Evolutionary conservation across 2,888 invertebrate genomes (phyloP).

Genomic region (Aelia acuminata): DNA sequence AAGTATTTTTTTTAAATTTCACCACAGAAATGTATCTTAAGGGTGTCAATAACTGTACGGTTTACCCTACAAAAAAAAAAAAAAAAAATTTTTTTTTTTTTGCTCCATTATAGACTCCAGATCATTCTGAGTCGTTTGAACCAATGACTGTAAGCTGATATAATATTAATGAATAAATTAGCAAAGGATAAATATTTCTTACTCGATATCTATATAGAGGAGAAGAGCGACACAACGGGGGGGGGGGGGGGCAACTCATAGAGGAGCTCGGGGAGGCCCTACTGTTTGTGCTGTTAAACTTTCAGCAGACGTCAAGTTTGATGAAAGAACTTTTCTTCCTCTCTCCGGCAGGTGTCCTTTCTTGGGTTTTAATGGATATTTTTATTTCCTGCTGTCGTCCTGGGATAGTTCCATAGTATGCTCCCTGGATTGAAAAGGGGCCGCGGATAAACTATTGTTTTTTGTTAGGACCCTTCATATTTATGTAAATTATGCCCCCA

Average conservation of each 20-base stretch:
- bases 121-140: too few species aligned
- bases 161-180: not conserved
- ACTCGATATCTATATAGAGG: not conserved
- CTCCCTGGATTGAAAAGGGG: not conserved
- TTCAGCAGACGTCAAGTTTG: slow-evolving; percentile 21
- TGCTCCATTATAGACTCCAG: too few species aligned
- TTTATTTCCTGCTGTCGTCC: not conserved
- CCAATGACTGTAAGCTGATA: not conserved
- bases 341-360: not conserved
- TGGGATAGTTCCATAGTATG: not conserved
- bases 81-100: too few species aligned
- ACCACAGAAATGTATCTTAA: too few species aligned
- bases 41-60: too few species aligned
- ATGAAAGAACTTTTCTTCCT: slow-evolving; percentile 31
- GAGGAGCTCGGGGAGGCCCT: not conserved
- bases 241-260: not conserved
- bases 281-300: slow-evolving; percentile 20
- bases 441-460: not conserved
- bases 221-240: not conserved
- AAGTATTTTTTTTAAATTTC: too few species aligned
- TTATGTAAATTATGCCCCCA: not conserved
- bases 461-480: not conserved
- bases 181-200: not conserved
- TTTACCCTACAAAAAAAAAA: too few species aligned
- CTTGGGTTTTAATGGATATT: slow-evolving; percentile 22